Evolutionary conservation across 2,113 vertebrate species (phyloP).

Genomic region (Empidonax alnorum): DNA sequence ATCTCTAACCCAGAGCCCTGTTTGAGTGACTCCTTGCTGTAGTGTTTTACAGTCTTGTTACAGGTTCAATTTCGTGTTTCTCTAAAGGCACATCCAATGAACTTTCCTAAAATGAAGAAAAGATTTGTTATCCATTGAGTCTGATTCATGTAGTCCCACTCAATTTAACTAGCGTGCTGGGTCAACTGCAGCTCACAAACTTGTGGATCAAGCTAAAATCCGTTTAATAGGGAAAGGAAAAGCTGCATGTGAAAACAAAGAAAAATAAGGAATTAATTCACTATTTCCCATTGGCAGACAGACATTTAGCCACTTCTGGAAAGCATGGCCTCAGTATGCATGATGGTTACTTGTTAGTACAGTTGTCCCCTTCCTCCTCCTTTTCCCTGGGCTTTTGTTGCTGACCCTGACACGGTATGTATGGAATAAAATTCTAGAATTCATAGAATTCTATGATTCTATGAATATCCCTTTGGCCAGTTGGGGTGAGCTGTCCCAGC

Average conservation of each 20-base stretch:
- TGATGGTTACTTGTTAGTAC: neutral
- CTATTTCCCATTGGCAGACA: neutral
- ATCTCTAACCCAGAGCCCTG: neutral
- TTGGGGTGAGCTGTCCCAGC: neutral
- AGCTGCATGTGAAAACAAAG: neutral
- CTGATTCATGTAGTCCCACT: neutral
- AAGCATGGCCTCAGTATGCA: neutral
- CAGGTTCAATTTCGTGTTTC: neutral
- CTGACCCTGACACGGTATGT: fast-evolving
- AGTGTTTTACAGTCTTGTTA: neutral
- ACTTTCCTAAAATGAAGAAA: neutral
- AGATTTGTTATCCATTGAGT: neutral
- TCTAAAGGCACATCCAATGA: neutral
- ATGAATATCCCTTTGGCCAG: neutral
- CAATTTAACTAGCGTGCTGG: neutral
- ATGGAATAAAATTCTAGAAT: neutral
- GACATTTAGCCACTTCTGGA: neutral
- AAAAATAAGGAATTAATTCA: neutral
- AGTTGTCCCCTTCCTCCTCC: neutral
- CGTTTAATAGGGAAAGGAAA: neutral
- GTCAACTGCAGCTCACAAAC: neutral
- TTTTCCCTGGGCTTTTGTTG: neutral
- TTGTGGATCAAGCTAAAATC: neutral
- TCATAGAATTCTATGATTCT: too few species aligned
- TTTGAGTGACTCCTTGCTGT: neutral